phyloP scores from a whole-genome alignment of 2,113 vertebrate genomes.

The Gymnobelideus leadbeateri region DNA sequence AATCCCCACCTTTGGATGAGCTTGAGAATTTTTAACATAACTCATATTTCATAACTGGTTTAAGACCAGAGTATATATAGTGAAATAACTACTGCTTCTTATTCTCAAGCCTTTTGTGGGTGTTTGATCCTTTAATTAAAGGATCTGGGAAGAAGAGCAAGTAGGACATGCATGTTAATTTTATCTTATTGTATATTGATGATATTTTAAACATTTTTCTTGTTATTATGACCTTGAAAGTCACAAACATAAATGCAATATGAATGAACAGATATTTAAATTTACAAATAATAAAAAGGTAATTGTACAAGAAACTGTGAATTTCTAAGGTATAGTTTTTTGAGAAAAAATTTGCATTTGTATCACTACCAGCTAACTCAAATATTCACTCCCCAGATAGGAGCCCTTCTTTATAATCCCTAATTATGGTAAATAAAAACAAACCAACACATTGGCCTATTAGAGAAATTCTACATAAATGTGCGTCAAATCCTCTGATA shows the following conservation, averaged over 20 bases:
- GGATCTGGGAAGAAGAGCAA: not conserved
- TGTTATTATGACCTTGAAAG: not conserved
- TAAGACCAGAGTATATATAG: not conserved
- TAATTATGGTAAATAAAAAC: not conserved
- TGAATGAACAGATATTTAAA: not conserved
- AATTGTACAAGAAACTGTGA: not conserved
- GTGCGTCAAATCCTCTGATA: not conserved
- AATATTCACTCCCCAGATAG: not conserved
- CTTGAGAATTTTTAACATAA: not conserved
- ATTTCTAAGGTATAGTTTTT: not conserved
- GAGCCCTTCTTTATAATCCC: too few relatives aligned
- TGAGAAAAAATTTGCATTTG: not conserved
- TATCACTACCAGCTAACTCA: not conserved
- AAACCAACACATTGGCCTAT: not conserved
- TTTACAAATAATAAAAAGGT: not conserved
- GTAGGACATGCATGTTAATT: not conserved
- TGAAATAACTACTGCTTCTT: not conserved
- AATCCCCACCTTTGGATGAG: not conserved
- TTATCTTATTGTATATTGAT: not conserved
- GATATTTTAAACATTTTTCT: not conserved
- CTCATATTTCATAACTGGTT: not conserved
- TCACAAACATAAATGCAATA: not conserved
- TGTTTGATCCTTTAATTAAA: not conserved
- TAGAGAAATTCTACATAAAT: not conserved
- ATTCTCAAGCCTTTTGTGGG: not conserved